phyloP scores from a whole-genome alignment of 2,113 vertebrate genomes.

The Clinocottus analis region DNA sequence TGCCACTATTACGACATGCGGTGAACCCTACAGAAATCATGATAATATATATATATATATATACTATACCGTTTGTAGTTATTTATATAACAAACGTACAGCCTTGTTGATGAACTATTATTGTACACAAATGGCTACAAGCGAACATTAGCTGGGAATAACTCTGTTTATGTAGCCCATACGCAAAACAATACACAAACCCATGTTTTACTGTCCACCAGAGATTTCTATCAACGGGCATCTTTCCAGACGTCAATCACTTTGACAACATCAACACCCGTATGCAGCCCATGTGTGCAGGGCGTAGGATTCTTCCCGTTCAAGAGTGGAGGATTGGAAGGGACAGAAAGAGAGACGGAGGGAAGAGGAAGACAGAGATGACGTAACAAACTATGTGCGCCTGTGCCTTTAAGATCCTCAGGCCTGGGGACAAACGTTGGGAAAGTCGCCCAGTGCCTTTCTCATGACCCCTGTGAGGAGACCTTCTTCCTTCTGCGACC shows the following conservation, averaged over 20 bases:
- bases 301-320: not conserved
- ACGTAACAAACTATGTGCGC: conserved; percentile 17
- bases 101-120: conserved; percentile 13
- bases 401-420: conserved; percentile 77
- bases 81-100: conserved; percentile 13
- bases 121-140: conserved; percentile 19
- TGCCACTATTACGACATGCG: conserved; percentile 19
- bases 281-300: conserved; percentile 1
- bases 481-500: conserved; percentile 72
- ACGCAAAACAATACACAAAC: conserved; percentile 50
- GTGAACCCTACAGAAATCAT: conserved; percentile 25
- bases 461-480: conserved; percentile 88
- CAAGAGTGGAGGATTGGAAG: not conserved
- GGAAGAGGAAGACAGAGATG: conserved; percentile 23
- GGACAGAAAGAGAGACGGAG: conserved; percentile 11
- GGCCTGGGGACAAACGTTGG: conserved; percentile 78
- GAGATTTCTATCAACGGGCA: conserved; percentile 39
- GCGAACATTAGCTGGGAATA: conserved; percentile 48
- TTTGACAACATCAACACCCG: conserved; percentile 1
- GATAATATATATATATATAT: conserved; percentile 36
- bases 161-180: conserved; percentile 40
- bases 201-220: conserved; percentile 46
- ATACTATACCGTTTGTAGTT: conserved; percentile 6
- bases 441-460: conserved; percentile 88
- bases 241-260: conserved; percentile 26